Percentiles rank a stretch among this genome's conserved stretches.
Evolutionary conservation across 2,888 invertebrate genomes (phyloP).

Genomic region (Criorhina ranunculi): DNA sequence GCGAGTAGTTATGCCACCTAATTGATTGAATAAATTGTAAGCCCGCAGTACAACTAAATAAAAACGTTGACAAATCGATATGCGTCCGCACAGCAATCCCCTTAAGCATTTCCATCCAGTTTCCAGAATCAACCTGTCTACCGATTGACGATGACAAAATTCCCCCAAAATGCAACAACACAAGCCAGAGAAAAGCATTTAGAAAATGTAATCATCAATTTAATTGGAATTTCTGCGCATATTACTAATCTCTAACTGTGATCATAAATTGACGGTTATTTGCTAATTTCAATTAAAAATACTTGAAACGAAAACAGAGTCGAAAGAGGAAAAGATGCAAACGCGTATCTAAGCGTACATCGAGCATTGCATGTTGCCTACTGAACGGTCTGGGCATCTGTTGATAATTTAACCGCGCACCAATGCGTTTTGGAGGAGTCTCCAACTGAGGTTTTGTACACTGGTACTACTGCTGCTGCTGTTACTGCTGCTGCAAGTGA

Average conservation of each 20-base stretch:
- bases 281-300: slow-evolving; percentile 77
- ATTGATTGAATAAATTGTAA: slow-evolving; percentile 57
- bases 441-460: not conserved
- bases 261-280: slow-evolving; percentile 76
- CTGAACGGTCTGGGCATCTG: slow-evolving; percentile 64
- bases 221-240: slow-evolving; percentile 74
- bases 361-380: slow-evolving; percentile 74
- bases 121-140: not conserved
- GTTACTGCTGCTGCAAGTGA: slow-evolving; percentile 37
- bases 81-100: not conserved
- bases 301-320: slow-evolving; percentile 32
- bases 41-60: slow-evolving; percentile 10
- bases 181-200: slow-evolving; percentile 51
- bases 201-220: slow-evolving; percentile 70
- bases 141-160: slow-evolving; percentile 9
- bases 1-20: slow-evolving; percentile 78
- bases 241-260: slow-evolving; percentile 75
- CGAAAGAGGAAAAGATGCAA: slow-evolving; percentile 21
- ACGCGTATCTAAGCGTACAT: slow-evolving; percentile 68
- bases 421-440: slow-evolving; percentile 54
- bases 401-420: slow-evolving; percentile 59
- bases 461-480: not conserved
- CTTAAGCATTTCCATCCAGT: not conserved
- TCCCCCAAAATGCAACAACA: slow-evolving; percentile 7
- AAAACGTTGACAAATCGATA: slow-evolving; percentile 33